phyloP scores from a whole-genome alignment of 30 jellyfish, hydroid and myxozoan species.

The Aurelia sp. region DNA sequence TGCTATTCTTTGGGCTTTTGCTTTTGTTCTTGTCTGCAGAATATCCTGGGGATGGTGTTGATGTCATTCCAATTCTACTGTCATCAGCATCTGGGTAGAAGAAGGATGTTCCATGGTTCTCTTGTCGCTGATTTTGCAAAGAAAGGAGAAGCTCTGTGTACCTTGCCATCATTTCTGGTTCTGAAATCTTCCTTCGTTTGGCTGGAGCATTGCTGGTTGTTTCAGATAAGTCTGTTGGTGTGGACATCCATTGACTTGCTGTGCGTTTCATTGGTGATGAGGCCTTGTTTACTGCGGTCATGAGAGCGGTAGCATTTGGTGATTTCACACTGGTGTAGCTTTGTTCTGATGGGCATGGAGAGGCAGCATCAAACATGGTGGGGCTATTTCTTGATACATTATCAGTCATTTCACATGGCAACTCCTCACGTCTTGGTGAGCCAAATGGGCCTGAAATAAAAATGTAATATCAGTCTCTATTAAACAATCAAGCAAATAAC shows the following conservation, averaged over 20 bases:
- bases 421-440: background rate
- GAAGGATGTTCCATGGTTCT: background rate
- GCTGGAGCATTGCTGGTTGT: too few species aligned
- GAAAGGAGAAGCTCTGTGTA: slow-evolving; percentile 26
- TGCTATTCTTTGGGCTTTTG: background rate
- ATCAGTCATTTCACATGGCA: slow-evolving; percentile 21
- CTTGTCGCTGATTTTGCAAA: background rate
- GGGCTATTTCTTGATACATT: slow-evolving; percentile 16
- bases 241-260: too few species aligned
- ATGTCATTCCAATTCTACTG: slow-evolving; percentile 28
- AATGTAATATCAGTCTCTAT: too few species aligned
- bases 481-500: too few species aligned
- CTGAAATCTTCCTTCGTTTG: slow-evolving; percentile 5
- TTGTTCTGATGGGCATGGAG: slow-evolving; percentile 9
- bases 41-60: background rate
- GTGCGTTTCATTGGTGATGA: slow-evolving; percentile 7
- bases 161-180: slow-evolving; percentile 27
- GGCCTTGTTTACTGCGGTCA: slow-evolving; percentile 16
- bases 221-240: too few species aligned
- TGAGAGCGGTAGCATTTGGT: slow-evolving; percentile 3
- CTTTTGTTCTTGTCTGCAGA: background rate
- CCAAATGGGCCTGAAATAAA: slow-evolving; percentile 6
- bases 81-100: slow-evolving; percentile 7
- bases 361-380: slow-evolving; percentile 55
- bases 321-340: background rate